Evolutionary conservation across 1,140 invertebrate species (phyloP).

Genomic region (Drosophila rufa): DNA sequence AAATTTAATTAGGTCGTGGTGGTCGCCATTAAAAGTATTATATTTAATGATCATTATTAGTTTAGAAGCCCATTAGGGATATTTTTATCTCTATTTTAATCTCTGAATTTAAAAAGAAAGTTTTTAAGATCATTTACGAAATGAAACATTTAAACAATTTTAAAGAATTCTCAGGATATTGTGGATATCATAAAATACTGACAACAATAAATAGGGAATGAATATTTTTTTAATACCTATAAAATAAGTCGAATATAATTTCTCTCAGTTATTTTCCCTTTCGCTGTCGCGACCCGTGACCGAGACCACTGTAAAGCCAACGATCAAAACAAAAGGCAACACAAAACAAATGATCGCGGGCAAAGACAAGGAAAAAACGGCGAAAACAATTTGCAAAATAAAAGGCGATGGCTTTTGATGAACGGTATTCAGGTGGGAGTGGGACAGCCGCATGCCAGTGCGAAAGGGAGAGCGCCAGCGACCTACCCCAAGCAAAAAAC

Average conservation of each 20-base stretch:
- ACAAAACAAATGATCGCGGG: conserved; percentile 39
- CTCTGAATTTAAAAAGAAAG: too few species aligned
- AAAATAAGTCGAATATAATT: background rate
- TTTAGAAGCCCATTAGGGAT: background rate
- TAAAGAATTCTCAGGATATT: too few species aligned
- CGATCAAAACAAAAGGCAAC: conserved; percentile 56
- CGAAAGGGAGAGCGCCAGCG: conserved; percentile 1
- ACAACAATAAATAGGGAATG: too few species aligned
- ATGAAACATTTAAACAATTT: too few species aligned
- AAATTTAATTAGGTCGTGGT: background rate
- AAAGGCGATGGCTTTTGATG: conserved; percentile 36
- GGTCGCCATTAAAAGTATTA: background rate
- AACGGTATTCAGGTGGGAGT: conserved; percentile 37
- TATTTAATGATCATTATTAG: too few species aligned
- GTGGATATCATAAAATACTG: too few species aligned
- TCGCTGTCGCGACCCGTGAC: too few species aligned
- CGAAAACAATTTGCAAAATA: conserved; percentile 53
- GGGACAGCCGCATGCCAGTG: background rate
- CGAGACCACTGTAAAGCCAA: conserved; percentile 45
- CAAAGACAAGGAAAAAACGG: conserved; percentile 8
- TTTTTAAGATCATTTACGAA: too few species aligned
- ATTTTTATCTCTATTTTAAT: too few species aligned
- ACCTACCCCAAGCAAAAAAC: conserved; percentile 38
- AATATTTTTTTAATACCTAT: too few species aligned
- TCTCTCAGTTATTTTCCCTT: background rate